Conservation (phyloP, 2,113 vertebrate species). For the Brachypodius melanocephalos region DNA sequence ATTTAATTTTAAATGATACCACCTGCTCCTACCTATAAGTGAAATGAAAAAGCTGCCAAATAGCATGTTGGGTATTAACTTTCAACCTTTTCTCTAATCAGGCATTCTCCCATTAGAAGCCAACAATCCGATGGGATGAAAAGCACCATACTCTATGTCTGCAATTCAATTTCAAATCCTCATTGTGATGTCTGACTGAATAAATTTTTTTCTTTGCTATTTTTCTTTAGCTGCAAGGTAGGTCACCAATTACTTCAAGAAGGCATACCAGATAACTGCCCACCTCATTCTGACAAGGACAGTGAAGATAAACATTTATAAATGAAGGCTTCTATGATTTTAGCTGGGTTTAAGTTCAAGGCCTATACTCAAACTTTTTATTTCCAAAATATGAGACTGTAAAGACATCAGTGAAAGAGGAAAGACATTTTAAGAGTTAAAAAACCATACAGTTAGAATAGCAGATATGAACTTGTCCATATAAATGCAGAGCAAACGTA, state of each 20-base stretch:
- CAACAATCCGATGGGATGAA: conserved; percentile 32
- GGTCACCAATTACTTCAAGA: neutral
- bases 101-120: conserved; percentile 2
- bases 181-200: neutral
- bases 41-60: conserved; percentile 70
- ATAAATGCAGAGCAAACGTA: neutral
- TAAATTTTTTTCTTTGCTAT: neutral
- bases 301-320: neutral
- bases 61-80: conserved; percentile 68
- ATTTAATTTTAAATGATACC: conserved; percentile 74
- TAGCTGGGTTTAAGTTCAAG: neutral
- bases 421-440: neutral
- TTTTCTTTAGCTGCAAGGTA: neutral
- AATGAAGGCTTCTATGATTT: neutral
- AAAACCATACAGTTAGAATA: neutral
- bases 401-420: neutral
- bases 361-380: neutral
- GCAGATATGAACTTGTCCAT: neutral
- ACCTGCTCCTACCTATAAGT: conserved; percentile 74
- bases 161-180: conserved; percentile 26
- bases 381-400: neutral
- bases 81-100: conserved; percentile 64
- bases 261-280: neutral
- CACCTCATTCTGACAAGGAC: neutral
- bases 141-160: neutral